Conservation (phyloP, 2,113 vertebrate genomes). For the Elaphurus davidianus region DNA sequence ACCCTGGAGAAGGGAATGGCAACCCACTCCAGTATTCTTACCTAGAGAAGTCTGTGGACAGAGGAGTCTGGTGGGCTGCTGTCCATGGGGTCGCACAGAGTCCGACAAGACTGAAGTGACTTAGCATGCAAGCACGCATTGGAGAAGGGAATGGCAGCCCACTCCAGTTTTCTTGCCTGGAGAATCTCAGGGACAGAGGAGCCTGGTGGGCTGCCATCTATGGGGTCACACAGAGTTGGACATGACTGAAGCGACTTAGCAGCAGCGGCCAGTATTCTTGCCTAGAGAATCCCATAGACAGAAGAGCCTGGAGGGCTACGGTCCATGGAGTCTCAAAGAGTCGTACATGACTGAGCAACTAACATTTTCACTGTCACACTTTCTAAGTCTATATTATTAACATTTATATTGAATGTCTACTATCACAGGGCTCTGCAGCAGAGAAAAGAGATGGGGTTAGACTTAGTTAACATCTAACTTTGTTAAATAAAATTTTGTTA, state of each 20-base stretch:
- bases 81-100: background rate
- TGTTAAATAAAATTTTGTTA: background rate
- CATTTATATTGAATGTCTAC: background rate
- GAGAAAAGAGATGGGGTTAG: too few species aligned
- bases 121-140: background rate
- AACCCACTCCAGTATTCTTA: background rate
- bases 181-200: background rate
- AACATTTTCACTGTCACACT: background rate
- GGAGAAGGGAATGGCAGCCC: background rate
- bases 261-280: background rate
- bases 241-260: background rate
- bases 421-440: too few species aligned
- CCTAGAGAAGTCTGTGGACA: background rate
- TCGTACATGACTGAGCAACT: background rate
- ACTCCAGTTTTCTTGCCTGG: background rate
- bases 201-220: background rate
- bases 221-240: background rate
- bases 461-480: background rate
- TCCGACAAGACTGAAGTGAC: rapidly evolving
- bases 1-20: background rate
- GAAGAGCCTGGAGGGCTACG: background rate
- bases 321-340: background rate
- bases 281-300: background rate
- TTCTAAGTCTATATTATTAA: background rate
- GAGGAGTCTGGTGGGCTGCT: background rate